These are phyloP conservation scores for Dione vanillae DNA, from an alignment of 2,888 invertebrate species.

Conservation along the genomic window DNA sequence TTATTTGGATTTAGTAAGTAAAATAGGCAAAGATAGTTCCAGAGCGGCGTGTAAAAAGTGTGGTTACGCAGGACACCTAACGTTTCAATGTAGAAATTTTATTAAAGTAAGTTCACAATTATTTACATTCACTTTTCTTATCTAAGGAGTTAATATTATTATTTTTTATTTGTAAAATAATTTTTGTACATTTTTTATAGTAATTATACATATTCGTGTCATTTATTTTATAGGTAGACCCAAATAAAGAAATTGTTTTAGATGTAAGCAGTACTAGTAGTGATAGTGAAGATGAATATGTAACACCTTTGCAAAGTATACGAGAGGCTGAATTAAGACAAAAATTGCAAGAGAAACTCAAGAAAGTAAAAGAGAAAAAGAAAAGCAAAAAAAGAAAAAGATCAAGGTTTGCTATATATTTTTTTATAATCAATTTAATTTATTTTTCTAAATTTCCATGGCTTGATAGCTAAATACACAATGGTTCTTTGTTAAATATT, in stretches of 20 bases:
- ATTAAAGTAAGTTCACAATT: constrained; percentile 86
- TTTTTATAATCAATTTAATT: no score
- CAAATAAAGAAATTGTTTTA: constrained; percentile 95
- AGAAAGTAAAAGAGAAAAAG: constrained; percentile 84
- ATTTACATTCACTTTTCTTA: background rate
- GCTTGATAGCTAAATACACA: no score
- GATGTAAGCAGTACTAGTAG: constrained; percentile 98
- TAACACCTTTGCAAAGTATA: constrained; percentile 92
- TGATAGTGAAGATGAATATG: constrained; percentile 92
- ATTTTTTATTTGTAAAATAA: background rate
- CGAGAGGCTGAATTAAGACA: constrained; percentile 90
- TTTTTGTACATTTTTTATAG: background rate
- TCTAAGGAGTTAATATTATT: background rate
- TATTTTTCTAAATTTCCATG: no score
- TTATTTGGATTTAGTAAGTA: constrained; percentile 72
- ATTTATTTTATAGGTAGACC: constrained; percentile 86
- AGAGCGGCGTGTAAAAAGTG: constrained; percentile 96
- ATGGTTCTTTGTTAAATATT: no score
- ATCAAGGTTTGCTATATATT: constrained; percentile 56
- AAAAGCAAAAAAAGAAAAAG: constrained; percentile 72
- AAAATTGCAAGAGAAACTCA: constrained; percentile 86
- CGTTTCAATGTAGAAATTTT: constrained; percentile 98
- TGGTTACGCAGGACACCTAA: constrained; percentile 97
- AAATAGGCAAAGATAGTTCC: constrained; percentile 88
- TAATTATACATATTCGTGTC: background rate